A percentile compares a stretch with the other conserved stretches of the same genome.
Evolutionary conservation across 1,140 invertebrate species (phyloP).

Genomic region (Musca vetustissima): DNA sequence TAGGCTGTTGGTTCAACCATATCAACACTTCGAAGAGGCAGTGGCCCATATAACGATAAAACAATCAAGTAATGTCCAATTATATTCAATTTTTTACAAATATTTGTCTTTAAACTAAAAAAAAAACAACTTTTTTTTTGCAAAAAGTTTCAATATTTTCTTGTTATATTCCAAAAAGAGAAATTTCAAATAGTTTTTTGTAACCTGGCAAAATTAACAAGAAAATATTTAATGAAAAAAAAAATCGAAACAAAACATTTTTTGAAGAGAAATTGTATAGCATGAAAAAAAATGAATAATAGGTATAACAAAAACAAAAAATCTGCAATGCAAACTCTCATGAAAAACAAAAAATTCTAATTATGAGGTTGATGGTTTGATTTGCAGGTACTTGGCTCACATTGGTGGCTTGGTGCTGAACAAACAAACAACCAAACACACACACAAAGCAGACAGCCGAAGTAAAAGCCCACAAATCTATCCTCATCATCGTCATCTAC

Average conservation of each 20-base stretch:
- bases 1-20: too few species aligned
- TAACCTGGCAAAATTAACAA: slow-evolving; percentile 29
- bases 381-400: slow-evolving; percentile 21
- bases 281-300: slow-evolving; percentile 44
- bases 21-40: too few species aligned
- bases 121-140: slow-evolving; percentile 17
- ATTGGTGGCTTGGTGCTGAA: background rate
- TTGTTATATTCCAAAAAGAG: slow-evolving; percentile 10
- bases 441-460: background rate
- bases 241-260: slow-evolving; percentile 34
- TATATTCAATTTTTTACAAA: background rate
- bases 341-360: slow-evolving; percentile 26
- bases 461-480: background rate
- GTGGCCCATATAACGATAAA: background rate
- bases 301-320: slow-evolving; percentile 12
- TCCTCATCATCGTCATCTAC: too few species aligned
- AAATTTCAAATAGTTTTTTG: too few species aligned
- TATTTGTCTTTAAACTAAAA: slow-evolving; percentile 29
- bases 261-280: slow-evolving; percentile 18
- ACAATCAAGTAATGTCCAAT: background rate
- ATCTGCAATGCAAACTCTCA: slow-evolving; percentile 4
- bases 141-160: slow-evolving; percentile 20
- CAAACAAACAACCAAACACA: background rate
- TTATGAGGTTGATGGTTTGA: slow-evolving; percentile 28
- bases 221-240: slow-evolving; percentile 50